A percentile compares a stretch with the other conserved stretches of the same genome.
phyloP scores from a whole-genome alignment of 2,888 invertebrate genomes.

The Andrena fulva region DNA sequence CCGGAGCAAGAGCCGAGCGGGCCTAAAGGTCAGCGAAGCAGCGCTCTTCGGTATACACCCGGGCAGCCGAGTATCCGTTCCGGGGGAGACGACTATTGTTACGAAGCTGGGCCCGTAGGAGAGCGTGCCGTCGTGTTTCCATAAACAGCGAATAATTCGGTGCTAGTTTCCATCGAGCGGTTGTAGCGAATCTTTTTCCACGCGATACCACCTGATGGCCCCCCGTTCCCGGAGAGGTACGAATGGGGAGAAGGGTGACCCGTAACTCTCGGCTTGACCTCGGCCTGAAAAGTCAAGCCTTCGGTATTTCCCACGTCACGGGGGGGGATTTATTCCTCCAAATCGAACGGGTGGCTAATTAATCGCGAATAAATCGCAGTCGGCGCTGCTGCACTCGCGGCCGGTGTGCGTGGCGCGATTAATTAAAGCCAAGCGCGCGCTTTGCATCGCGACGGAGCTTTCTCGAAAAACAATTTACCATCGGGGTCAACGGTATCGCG shows the following conservation, averaged over 20 bases:
- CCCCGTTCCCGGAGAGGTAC: neutral
- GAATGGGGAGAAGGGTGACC: neutral
- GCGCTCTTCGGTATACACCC: conserved; percentile 1
- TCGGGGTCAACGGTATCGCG: conserved; percentile 70
- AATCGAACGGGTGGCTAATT: conserved; percentile 64
- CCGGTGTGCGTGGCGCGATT: conserved; percentile 49
- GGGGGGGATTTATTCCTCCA: conserved; percentile 22
- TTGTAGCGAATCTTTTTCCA: conserved; percentile 30
- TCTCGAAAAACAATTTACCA: conserved; percentile 69
- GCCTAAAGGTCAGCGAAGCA: conserved; percentile 44
- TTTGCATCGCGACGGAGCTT: conserved; percentile 48
- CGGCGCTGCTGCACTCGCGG: conserved; percentile 10
- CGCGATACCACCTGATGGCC: neutral
- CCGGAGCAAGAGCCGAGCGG: conserved; percentile 9
- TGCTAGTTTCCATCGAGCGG: conserved; percentile 26
- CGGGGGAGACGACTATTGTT: conserved; percentile 43
- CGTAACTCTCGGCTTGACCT: conserved; percentile 18
- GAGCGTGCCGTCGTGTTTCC: conserved; percentile 43
- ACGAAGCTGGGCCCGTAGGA: neutral
- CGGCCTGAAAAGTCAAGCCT: conserved; percentile 1
- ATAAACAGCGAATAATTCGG: conserved; percentile 61
- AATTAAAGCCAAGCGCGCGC: conserved; percentile 39
- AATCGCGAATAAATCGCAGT: conserved; percentile 61
- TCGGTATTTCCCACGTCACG: conserved; percentile 25
- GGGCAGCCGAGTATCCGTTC: conserved; percentile 18